These are phyloP conservation scores for Sylvilagus floridanus DNA, from an alignment of 2,797 vertebrate species.

Conservation along the genomic window DNA sequence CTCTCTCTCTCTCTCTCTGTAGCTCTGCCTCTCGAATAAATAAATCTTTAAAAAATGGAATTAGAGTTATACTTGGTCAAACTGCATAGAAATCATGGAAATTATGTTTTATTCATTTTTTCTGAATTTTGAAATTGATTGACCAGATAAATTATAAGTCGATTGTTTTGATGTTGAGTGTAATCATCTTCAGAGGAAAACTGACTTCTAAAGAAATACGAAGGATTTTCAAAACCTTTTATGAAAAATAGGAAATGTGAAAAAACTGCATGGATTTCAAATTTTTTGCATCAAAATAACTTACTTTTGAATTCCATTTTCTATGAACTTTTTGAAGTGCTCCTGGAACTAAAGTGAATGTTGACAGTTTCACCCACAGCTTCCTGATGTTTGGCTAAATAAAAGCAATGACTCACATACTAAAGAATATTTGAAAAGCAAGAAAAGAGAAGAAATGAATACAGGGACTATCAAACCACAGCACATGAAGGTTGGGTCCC, in stretches of 20 bases:
- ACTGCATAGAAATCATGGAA: neutral
- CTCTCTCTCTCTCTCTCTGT: too few species aligned
- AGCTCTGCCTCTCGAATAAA: too few species aligned
- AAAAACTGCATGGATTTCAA: too few species aligned
- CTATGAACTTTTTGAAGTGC: too few species aligned
- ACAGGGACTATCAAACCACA: neutral
- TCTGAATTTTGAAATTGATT: neutral
- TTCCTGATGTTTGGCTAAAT: neutral
- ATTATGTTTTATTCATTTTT: constrained; percentile 23
- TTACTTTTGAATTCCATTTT: too few species aligned
- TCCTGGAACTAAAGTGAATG: neutral
- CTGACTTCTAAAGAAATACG: neutral
- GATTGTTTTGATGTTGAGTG: constrained; percentile 8
- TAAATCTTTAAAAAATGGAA: neutral
- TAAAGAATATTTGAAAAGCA: constrained; percentile 35
- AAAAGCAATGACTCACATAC: neutral
- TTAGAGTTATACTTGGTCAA: neutral
- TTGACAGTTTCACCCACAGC: neutral
- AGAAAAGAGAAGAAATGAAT: neutral
- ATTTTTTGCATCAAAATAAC: too few species aligned
- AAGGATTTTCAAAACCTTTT: too few species aligned
- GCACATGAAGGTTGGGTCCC: neutral
- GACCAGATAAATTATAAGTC: neutral
- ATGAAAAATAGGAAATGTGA: neutral
- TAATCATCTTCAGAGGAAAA: neutral